Conservation (phyloP, 1,140 invertebrate genomes). For the Venturia canescens region DNA sequence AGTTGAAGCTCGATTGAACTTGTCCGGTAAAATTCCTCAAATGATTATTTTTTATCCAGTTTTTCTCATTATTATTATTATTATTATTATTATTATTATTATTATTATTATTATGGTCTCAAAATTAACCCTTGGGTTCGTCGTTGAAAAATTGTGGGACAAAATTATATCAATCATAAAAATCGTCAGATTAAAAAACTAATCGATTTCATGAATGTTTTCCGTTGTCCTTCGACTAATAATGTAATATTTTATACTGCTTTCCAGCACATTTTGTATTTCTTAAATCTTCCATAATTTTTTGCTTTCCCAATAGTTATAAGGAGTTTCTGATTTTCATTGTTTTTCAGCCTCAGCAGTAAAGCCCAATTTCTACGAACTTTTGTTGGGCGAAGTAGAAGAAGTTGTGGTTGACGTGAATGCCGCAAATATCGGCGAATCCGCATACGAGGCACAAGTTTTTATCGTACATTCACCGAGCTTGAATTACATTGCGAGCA, state of each 20-base stretch:
- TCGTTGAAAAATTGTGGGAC: too few relatives aligned
- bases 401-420: slow-evolving; percentile 87
- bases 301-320: slow-evolving; percentile 17
- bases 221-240: too few relatives aligned
- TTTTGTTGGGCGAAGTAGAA: slow-evolving; percentile 84
- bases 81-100: too few relatives aligned
- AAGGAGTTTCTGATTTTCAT: slow-evolving; percentile 36
- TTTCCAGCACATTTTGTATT: too few relatives aligned
- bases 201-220: too few relatives aligned
- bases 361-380: slow-evolving; percentile 71
- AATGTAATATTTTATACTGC: too few relatives aligned
- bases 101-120: too few relatives aligned
- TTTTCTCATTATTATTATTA: too few relatives aligned
- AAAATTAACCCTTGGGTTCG: too few relatives aligned
- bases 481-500: slow-evolving; percentile 87
- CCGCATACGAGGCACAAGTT: slow-evolving; percentile 93
- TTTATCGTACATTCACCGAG: slow-evolving; percentile 87
- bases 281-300: slow-evolving; percentile 42
- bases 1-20: slow-evolving; percentile 81
- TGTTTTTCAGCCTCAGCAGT: slow-evolving; percentile 60
- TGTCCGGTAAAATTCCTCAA: slow-evolving; percentile 74
- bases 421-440: slow-evolving; percentile 88
- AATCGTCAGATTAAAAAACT: too few relatives aligned
- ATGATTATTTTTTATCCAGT: too few relatives aligned
- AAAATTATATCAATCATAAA: too few relatives aligned